Percentiles rank a stretch among this genome's conserved stretches.
Conservation (phyloP, 1,140 invertebrate genomes). For the Ephestia elutella region DNA sequence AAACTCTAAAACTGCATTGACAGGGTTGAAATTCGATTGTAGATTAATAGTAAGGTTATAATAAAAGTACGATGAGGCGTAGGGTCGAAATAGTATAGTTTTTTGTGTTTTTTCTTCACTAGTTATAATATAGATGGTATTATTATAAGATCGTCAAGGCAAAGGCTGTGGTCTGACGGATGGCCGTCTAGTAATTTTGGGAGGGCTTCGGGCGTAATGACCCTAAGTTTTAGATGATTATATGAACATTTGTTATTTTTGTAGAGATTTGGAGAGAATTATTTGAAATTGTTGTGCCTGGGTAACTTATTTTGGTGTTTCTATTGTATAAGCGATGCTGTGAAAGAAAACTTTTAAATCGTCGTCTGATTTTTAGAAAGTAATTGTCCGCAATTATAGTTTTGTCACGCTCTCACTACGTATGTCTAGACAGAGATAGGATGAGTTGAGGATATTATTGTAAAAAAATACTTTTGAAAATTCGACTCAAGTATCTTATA, state of each 20-base stretch:
- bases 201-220: background rate
- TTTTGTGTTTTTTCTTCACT: background rate
- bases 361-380: too few species aligned
- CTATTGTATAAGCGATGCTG: background rate
- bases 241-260: background rate
- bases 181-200: conserved; percentile 2
- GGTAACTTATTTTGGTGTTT: background rate
- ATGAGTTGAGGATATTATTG: too few species aligned
- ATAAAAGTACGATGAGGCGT: background rate
- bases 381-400: too few species aligned
- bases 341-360: too few species aligned
- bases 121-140: background rate
- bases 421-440: too few species aligned
- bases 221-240: background rate
- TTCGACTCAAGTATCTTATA: too few species aligned
- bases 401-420: too few species aligned
- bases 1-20: background rate
- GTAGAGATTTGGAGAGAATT: background rate
- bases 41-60: background rate
- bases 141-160: background rate
- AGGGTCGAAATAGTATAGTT: conserved; percentile 2
- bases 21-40: background rate
- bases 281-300: background rate
- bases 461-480: too few species aligned
- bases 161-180: background rate